Conservation (phyloP, 1,140 invertebrate genomes). For the Drosophila orena region DNA sequence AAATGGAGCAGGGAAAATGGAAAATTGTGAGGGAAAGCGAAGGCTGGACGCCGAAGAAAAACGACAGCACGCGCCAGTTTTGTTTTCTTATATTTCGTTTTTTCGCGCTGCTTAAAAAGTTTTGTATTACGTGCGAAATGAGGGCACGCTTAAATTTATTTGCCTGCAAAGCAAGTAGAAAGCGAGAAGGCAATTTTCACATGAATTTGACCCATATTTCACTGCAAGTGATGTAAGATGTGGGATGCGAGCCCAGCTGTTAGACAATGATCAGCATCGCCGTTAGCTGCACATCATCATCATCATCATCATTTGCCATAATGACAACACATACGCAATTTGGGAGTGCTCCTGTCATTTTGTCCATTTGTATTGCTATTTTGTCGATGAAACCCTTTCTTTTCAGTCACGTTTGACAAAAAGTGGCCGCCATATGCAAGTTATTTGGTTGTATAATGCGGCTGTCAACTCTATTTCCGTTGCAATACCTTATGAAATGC, state of each 20-base stretch:
- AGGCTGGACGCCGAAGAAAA: conserved; percentile 51
- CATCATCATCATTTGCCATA: conserved; percentile 72
- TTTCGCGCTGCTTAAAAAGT: conserved; percentile 52
- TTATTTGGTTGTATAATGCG: background rate
- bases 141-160: conserved; percentile 66
- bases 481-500: too few species aligned
- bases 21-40: conserved; percentile 30
- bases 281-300: conserved; percentile 71
- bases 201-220: conserved; percentile 71
- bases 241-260: background rate
- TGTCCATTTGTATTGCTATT: conserved; percentile 51
- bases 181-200: conserved; percentile 45
- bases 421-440: background rate
- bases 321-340: conserved; percentile 48
- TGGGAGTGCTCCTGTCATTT: conserved; percentile 41
- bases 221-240: conserved; percentile 27
- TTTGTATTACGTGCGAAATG: conserved; percentile 75
- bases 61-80: conserved; percentile 63
- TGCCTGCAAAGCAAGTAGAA: conserved; percentile 24
- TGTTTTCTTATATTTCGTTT: conserved; percentile 43
- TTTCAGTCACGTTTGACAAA: conserved; percentile 17
- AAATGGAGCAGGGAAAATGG: conserved; percentile 14
- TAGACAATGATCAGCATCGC: conserved; percentile 52
- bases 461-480: background rate
- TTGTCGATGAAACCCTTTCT: conserved; percentile 23